Evolutionary conservation across 2,113 vertebrate species (phyloP).

Genomic region (Corydoras maculifer): DNA sequence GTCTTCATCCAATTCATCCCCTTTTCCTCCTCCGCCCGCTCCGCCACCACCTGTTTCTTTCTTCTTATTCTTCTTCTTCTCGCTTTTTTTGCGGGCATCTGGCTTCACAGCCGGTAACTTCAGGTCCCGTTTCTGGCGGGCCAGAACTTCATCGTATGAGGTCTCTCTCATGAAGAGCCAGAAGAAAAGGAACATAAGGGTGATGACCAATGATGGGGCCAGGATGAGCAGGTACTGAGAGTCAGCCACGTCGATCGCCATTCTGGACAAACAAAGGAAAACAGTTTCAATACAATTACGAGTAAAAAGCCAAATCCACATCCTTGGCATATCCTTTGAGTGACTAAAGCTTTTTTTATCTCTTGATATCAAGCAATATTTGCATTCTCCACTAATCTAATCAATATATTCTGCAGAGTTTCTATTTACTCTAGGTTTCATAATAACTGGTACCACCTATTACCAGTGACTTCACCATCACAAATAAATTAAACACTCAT

Average conservation of each 20-base stretch:
- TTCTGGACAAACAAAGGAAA: conserved; percentile 54
- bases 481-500: background rate
- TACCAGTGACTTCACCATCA: no score
- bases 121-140: conserved; percentile 85
- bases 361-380: no score
- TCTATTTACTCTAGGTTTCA: no score
- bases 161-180: conserved; percentile 99
- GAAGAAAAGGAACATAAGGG: conserved; percentile 95
- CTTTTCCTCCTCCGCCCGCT: conserved; percentile 61
- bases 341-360: no score
- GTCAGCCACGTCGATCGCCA: conserved; percentile 91
- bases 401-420: no score
- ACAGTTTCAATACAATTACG: no score
- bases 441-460: no score
- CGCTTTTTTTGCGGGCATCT: conserved; percentile 83
- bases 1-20: conserved; percentile 88
- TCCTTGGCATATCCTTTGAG: no score
- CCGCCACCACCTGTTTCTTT: conserved; percentile 77
- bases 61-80: conserved; percentile 97
- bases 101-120: conserved; percentile 75
- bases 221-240: conserved; percentile 92
- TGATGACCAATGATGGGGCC: conserved; percentile 86
- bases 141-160: conserved; percentile 91
- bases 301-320: no score
- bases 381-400: no score